Conservation (phyloP, 2,888 invertebrate species). For the Caenorhabditis becei region DNA sequence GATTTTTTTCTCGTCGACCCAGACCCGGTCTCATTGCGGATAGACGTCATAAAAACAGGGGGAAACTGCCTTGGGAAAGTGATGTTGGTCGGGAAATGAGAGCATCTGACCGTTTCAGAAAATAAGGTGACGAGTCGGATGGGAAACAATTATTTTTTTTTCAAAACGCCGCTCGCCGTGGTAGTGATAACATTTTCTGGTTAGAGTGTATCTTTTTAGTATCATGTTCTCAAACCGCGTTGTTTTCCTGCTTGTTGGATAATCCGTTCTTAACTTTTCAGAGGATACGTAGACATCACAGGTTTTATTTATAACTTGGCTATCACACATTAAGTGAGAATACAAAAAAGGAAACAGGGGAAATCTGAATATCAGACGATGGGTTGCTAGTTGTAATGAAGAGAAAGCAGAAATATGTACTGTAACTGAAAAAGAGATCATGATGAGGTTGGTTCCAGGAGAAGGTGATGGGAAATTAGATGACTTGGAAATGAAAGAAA, state of each 20-base stretch:
- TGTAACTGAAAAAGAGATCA: constrained; percentile 35
- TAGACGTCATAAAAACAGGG: background rate
- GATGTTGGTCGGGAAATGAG: background rate
- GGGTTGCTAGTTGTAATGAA: background rate
- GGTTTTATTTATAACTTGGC: constrained; percentile 47
- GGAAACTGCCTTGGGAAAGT: background rate
- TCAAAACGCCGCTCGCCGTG: background rate
- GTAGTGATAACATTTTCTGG: background rate
- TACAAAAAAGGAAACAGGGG: background rate
- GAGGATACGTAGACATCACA: constrained; percentile 32
- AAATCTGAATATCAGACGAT: constrained; percentile 52
- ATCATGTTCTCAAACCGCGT: no score
- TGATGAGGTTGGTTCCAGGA: constrained; percentile 27
- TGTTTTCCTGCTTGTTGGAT: background rate
- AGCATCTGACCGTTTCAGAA: constrained; percentile 17
- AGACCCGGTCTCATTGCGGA: constrained; percentile 19
- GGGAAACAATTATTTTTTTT: background rate
- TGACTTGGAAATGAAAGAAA: background rate
- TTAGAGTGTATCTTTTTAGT: background rate
- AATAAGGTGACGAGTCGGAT: constrained; percentile 1
- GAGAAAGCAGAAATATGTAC: constrained; percentile 34
- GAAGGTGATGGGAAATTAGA: constrained; percentile 3
- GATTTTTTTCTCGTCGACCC: constrained; percentile 28
- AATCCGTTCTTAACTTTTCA: no score
- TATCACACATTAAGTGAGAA: constrained; percentile 12